These are phyloP conservation scores for Scolopax rusticola DNA, from an alignment of 2,797 vertebrate species.

Conservation along the genomic window DNA sequence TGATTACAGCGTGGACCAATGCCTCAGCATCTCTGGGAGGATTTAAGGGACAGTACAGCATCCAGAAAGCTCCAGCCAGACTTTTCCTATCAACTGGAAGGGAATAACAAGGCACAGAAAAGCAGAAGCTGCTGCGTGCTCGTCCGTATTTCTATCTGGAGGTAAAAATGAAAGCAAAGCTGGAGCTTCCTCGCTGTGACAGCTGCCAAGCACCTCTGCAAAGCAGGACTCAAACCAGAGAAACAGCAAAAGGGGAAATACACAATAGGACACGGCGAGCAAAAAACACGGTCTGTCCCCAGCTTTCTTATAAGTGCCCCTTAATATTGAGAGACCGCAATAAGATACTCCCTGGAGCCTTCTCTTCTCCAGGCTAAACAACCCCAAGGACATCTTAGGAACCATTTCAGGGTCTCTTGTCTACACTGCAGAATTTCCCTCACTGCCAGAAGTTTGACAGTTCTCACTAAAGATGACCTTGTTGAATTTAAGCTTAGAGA, in stretches of 20 bases:
- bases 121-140: neutral
- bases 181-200: neutral
- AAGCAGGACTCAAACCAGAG: neutral
- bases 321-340: neutral
- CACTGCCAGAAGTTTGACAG: accelerated
- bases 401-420: neutral
- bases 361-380: neutral
- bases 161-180: neutral
- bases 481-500: accelerated
- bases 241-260: neutral
- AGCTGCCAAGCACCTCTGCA: neutral
- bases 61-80: neutral
- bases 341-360: neutral
- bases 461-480: neutral
- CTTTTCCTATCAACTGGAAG: neutral
- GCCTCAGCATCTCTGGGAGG: neutral
- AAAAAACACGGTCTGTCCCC: neutral
- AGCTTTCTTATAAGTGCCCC: neutral
- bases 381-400: neutral
- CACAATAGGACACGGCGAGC: neutral
- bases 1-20: conserved; percentile 46
- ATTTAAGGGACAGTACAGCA: neutral
- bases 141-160: neutral
- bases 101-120: neutral
- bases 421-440: neutral